Percentiles rank a stretch among this genome's conserved stretches.
Conservation (phyloP, 2,113 vertebrate species). For the Mobula hypostoma region DNA sequence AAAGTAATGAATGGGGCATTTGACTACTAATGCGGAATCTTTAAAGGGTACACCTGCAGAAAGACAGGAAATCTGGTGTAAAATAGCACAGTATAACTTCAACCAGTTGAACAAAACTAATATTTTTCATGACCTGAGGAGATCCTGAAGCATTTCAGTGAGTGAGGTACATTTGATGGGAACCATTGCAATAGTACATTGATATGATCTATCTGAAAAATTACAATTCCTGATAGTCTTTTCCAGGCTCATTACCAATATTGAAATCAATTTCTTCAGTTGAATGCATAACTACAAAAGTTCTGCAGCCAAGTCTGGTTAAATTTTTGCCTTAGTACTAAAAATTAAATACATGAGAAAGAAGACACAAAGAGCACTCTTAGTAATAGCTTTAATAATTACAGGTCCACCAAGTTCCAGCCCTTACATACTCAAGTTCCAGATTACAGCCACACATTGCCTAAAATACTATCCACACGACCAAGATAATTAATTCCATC, state of each 20-base stretch:
- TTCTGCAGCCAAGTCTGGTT: not conserved
- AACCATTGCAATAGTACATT: no score
- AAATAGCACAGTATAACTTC: not conserved
- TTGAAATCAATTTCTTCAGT: not conserved
- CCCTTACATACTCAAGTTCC: conserved; percentile 56
- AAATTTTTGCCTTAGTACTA: not conserved
- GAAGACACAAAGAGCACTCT: not conserved
- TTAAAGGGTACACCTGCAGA: not conserved
- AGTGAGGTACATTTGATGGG: no score
- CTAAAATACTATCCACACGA: conserved; percentile 61
- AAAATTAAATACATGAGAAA: not conserved
- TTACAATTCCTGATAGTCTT: no score
- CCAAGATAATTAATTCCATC: conserved; percentile 40
- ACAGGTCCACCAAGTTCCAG: conserved; percentile 55
- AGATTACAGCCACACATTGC: conserved; percentile 51
- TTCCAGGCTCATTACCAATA: no score
- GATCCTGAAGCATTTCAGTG: no score
- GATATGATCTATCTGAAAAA: no score
- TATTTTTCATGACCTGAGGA: no score
- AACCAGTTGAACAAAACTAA: not conserved
- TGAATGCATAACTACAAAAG: not conserved
- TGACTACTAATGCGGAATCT: not conserved
- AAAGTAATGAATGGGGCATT: not conserved
- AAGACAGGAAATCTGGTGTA: not conserved
- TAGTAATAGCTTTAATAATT: conserved; percentile 34